Percentiles rank a stretch among this genome's conserved stretches.
Evolutionary conservation across 2,797 vertebrate species (phyloP).

Genomic region (Chromis chromis): DNA sequence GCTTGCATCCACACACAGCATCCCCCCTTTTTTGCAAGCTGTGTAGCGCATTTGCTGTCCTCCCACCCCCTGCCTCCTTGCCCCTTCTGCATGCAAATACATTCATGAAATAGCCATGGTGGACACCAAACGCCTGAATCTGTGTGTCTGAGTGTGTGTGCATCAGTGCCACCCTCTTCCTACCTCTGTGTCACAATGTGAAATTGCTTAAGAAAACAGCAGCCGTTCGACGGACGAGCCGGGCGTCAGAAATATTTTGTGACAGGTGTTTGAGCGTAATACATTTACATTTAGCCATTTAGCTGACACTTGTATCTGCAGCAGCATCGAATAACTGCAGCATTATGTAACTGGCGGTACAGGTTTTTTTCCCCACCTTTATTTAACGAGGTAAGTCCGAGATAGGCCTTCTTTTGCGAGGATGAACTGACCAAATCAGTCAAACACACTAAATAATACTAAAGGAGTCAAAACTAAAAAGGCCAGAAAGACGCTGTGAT

Average conservation of each 20-base stretch:
- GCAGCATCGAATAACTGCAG: not conserved
- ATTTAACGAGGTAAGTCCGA: not conserved
- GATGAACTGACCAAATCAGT: not conserved
- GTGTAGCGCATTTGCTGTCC: constrained; percentile 74
- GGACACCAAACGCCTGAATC: constrained; percentile 69
- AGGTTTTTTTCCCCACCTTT: not conserved
- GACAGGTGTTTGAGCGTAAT: constrained; percentile 22
- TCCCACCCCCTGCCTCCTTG: constrained; percentile 63
- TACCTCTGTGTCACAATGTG: constrained; percentile 43
- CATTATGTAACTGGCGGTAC: constrained; percentile 1
- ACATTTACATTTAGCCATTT: constrained; percentile 15
- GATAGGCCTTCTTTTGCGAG: not conserved
- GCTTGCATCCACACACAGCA: constrained; percentile 80
- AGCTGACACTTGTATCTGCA: constrained; percentile 12
- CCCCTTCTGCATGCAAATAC: constrained; percentile 82
- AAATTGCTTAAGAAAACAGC: constrained; percentile 40
- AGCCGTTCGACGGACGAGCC: constrained; percentile 16
- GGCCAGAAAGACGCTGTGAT: no score
- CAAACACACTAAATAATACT: no score
- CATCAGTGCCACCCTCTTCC: constrained; percentile 29
- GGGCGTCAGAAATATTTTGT: constrained; percentile 19
- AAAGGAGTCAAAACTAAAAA: no score
- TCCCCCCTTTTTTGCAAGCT: constrained; percentile 78
- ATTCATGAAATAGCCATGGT: constrained; percentile 83
- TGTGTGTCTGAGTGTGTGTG: constrained; percentile 29